Percentiles rank a stretch among this genome's conserved stretches.
phyloP scores from a whole-genome alignment of 1,140 invertebrate species.

The Drosophila repletoides region DNA sequence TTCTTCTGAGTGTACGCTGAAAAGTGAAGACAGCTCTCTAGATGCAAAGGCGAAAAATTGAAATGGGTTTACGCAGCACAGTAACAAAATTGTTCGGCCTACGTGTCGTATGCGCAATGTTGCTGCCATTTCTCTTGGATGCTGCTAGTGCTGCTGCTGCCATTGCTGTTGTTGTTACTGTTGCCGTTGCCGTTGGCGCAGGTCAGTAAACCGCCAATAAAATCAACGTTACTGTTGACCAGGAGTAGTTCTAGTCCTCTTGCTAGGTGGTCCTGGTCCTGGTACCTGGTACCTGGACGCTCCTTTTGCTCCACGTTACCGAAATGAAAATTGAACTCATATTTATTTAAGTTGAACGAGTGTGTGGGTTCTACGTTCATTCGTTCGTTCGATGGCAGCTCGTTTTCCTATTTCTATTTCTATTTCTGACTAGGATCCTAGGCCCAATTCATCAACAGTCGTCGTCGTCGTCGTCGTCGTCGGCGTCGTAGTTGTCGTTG shows the following conservation, averaged over 20 bases:
- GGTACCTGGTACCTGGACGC: neutral
- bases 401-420: too few relatives aligned
- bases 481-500: too few relatives aligned
- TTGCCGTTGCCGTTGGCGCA: constrained; percentile 61
- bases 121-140: constrained; percentile 7
- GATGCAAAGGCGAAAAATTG: constrained; percentile 27
- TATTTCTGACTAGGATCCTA: too few relatives aligned
- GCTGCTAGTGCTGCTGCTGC: constrained; percentile 27
- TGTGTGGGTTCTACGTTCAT: too few relatives aligned
- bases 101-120: constrained; percentile 69
- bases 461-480: too few relatives aligned
- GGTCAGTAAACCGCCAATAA: constrained; percentile 80
- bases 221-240: constrained; percentile 59
- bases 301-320: constrained; percentile 17
- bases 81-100: constrained; percentile 16
- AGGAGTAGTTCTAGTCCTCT: neutral
- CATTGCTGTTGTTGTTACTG: constrained; percentile 22
- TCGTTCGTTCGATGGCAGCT: too few relatives aligned
- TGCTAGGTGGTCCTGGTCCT: neutral
- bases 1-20: too few relatives aligned
- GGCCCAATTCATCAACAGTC: constrained; percentile 74
- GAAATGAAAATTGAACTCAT: constrained; percentile 79
- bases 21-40: neutral
- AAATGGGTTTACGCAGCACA: constrained; percentile 68
- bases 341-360: constrained; percentile 72